Conservation (phyloP, 2,888 invertebrate species). For the Cactoblastis cactorum region DNA sequence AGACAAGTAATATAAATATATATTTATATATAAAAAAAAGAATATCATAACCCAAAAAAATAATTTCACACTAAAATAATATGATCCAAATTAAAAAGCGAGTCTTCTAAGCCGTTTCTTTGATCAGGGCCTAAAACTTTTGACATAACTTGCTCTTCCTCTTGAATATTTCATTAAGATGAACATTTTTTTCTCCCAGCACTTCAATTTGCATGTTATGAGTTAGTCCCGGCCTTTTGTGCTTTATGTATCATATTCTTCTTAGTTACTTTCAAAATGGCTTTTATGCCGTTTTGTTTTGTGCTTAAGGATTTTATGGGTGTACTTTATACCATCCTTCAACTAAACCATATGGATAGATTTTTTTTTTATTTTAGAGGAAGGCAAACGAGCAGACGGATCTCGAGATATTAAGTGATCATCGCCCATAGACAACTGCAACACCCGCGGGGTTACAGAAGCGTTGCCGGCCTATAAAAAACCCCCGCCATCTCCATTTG, state of each 20-base stretch:
- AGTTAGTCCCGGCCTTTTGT: conserved; percentile 36
- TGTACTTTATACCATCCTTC: background rate
- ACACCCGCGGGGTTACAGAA: no score
- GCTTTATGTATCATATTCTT: conserved; percentile 4
- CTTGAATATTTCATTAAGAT: conserved; percentile 72
- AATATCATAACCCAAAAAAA: no score
- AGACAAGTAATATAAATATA: no score
- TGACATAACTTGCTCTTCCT: conserved; percentile 53
- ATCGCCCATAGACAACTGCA: no score
- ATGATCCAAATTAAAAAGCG: background rate
- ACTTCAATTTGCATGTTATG: conserved; percentile 70
- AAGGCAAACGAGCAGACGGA: no score
- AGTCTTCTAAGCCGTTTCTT: background rate
- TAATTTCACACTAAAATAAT: background rate
- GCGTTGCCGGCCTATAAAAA: no score
- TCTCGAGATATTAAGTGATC: no score
- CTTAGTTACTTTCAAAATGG: conserved; percentile 5
- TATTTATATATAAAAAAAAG: no score
- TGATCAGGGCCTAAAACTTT: conserved; percentile 39
- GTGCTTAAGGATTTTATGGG: background rate
- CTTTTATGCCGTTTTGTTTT: background rate
- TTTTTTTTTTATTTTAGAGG: no score
- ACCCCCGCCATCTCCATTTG: no score
- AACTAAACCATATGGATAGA: no score
- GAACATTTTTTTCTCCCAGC: conserved; percentile 53